Base-by-base conservation (phyloP, 2,797 vertebrate species). In the Danio jaintianensis region DNA sequence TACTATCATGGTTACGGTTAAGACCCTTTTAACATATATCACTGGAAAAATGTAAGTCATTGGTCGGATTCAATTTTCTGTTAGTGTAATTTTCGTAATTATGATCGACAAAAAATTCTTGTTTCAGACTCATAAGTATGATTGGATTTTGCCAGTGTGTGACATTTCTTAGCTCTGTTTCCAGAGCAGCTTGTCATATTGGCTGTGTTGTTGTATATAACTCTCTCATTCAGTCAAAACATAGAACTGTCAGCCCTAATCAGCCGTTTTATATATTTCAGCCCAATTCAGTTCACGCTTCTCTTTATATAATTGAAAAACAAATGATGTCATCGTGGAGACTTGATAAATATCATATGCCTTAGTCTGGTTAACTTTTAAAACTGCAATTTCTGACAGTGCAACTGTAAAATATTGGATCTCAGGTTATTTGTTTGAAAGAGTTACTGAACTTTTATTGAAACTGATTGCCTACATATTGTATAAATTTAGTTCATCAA, bases 101-200 rank as follows among this genome's bases (percentile, higher is more conserved):
- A 29, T 45, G 61, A 18, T 78, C 43, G 59, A 72, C 38, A 45
- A 43, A 43, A 40, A 47, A 29, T 10, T 12, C 16, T 59, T 75
- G n/a, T 40, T 62, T 82, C 55, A 40, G 59, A 72, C 52, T 52
- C 52, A 20, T 38, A 67, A 52, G 68, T 22, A 16, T 22, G 36
- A 67, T 73, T 52, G 11, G 22, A 64, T 68, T 69, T 43, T 13
- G 29, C n/a, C 38, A 20, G 47, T 68, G 47, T 68, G 77, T 59
- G 69, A 82, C 53, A 73, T 78, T 59, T 73, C 42, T 72, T 58
- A 6, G 61, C 43, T 66, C 36, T 42, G n/a, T 48, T 76, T 71
- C 22, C 40, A 16, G 10, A n/a, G 52, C 11, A 16, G 8, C 55
- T 18, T 82, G 81, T 68, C 68, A 67, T 52, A 11, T 67, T 29